Evolutionary conservation across 2,113 vertebrate species (phyloP).

Genomic region (Neomonachus schauinslandi): DNA sequence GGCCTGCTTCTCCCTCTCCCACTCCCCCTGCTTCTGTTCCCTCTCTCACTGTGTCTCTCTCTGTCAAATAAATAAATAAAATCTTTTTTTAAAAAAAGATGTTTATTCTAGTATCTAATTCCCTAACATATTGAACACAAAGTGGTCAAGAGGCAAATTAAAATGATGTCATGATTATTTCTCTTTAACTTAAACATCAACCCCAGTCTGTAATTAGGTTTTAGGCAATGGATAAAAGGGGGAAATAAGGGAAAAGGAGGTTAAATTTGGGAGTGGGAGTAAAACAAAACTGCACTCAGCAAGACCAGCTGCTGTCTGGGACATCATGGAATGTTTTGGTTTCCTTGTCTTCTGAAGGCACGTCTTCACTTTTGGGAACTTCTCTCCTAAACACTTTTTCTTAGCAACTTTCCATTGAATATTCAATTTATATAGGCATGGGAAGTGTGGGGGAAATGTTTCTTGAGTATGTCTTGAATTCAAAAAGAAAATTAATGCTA

Average conservation of each 20-base stretch:
- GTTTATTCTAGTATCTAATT: conserved; percentile 4
- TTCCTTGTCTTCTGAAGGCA: background rate
- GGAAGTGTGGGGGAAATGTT: background rate
- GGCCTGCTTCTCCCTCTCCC: too few relatives aligned
- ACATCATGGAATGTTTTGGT: background rate
- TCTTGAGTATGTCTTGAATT: background rate
- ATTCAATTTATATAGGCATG: background rate
- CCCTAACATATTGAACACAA: background rate
- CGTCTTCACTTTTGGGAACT: background rate
- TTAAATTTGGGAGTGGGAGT: background rate
- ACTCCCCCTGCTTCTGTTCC: too few relatives aligned
- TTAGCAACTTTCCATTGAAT: conserved; percentile 8
- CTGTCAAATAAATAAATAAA: too few relatives aligned
- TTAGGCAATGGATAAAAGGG: background rate
- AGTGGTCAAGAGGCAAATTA: background rate
- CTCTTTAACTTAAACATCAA: background rate
- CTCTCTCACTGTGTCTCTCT: too few relatives aligned
- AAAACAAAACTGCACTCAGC: background rate
- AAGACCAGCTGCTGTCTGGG: background rate
- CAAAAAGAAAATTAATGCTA: background rate
- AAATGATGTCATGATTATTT: conserved; percentile 36
- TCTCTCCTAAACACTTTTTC: background rate
- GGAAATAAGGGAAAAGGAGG: background rate
- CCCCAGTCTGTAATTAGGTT: background rate
- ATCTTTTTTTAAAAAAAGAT: background rate